Evolutionary conservation across 2,888 invertebrate species (phyloP).

Genomic region (Apodemia mormo): DNA sequence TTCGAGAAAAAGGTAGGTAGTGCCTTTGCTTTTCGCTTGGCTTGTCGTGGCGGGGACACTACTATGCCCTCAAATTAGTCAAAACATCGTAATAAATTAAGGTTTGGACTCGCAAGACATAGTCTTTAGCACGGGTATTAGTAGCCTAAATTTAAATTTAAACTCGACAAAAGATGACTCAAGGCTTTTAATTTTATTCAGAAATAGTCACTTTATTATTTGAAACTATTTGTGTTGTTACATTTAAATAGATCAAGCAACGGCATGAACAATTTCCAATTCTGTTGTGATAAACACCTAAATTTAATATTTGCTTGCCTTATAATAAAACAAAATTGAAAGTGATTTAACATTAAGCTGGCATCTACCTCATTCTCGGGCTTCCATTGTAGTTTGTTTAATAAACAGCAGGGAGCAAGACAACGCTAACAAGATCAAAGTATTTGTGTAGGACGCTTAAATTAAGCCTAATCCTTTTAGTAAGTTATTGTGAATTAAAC

Average conservation of each 20-base stretch:
- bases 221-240: too few species aligned
- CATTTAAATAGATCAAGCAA: neutral
- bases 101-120: too few species aligned
- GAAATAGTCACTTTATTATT: too few species aligned
- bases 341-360: conserved; percentile 14
- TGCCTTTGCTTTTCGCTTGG: too few species aligned
- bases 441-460: conserved; percentile 59
- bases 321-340: conserved; percentile 2
- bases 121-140: too few species aligned
- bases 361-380: conserved; percentile 23
- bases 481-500: conserved; percentile 54
- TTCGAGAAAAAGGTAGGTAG: too few species aligned
- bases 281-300: neutral
- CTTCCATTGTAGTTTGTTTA: conserved; percentile 46
- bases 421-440: conserved; percentile 58
- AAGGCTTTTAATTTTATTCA: too few species aligned
- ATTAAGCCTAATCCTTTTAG: conserved; percentile 56
- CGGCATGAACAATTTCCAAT: neutral
- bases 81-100: too few species aligned
- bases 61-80: too few species aligned
- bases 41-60: too few species aligned
- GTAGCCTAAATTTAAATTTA: too few species aligned
- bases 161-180: too few species aligned
- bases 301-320: neutral
- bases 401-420: conserved; percentile 43